Base-by-base conservation (phyloP, 2,797 vertebrate genomes). In the Rhyacichthys aspro region DNA sequence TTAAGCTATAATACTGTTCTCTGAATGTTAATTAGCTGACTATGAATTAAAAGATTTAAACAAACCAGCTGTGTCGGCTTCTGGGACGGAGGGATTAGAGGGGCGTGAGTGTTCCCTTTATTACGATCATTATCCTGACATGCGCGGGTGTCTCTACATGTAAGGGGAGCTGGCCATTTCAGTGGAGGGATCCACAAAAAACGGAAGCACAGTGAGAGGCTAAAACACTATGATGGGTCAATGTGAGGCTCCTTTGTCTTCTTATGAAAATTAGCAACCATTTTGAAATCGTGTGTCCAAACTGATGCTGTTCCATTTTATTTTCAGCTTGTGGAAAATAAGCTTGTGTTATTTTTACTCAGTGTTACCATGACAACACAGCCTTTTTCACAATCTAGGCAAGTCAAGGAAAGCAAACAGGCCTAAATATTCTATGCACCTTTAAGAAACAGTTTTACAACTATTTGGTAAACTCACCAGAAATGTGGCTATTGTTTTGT, bases 301-400 rank as follows among this genome's bases (percentile, higher is more conserved):
- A 90, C 82, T 86, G 86, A 90, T 90, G 85, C 82, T 81, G 86
- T 89, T 89, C 87, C 85, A 84, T 86, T 89, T 91, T 91, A 90
- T 91, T 90, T 90, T 88, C 82, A 86, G 88, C 87, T 89, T 83
- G 75, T 86, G 81, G 87, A 89, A 91, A 92, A 90, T 85, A 88
- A 90, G 88, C 90, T 90, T 81, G 82, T 91, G 91, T 91, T 92
- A 92, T 93, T 93, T 93, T 92, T 92, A 92, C 88, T 90, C 88
- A 82, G 86, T 86, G 91, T 92, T 93, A 86, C 92, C 89, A 92
- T 91, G 91, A 92, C 92, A 86, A 91, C 91, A 41, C 82, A 72
- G 81, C 44, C 78, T 55, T 37, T 70, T 64, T 70, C 66, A 58
- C 63, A 71, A 81, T 83, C 72, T 43, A 19, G 74, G 62, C 79